phyloP scores from a whole-genome alignment of 1,140 invertebrate genomes.

The Wasmannia auropunctata region DNA sequence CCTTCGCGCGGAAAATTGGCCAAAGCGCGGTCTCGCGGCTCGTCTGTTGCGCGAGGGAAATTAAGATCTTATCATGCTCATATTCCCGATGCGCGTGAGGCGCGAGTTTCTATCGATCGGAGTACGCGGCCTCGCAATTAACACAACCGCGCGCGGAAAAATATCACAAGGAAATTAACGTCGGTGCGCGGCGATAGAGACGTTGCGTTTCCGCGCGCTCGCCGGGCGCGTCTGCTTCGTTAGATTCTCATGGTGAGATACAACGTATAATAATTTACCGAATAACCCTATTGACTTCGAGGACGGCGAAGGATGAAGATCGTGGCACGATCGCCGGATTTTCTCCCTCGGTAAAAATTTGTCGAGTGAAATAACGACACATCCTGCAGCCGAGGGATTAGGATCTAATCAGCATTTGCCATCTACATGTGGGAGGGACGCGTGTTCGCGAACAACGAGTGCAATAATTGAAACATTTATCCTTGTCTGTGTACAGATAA shows the following conservation, averaged over 20 bases:
- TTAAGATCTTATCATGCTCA: conserved; percentile 48
- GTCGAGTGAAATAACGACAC: neutral
- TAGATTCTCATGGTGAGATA: conserved; percentile 44
- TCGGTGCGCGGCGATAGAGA: conserved; percentile 33
- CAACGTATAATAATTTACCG: conserved; percentile 41
- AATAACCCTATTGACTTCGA: conserved; percentile 47
- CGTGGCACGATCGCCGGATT: conserved; percentile 25
- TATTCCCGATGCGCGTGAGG: conserved; percentile 29
- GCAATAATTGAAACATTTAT: conserved; percentile 48
- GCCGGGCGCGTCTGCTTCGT: conserved; percentile 10
- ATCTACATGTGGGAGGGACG: neutral
- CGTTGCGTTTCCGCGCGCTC: conserved; percentile 23
- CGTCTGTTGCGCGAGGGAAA: conserved; percentile 21
- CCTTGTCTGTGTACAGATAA: neutral
- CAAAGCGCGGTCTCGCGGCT: conserved; percentile 22
- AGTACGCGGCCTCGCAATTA: conserved; percentile 38
- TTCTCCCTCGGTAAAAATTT: neutral
- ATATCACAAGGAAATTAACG: conserved; percentile 54
- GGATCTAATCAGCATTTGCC: conserved; percentile 4
- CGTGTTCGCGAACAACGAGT: neutral
- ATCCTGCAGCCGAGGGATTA: neutral
- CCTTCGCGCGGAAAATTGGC: conserved; percentile 47
- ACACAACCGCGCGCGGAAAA: conserved; percentile 33
- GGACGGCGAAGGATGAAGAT: conserved; percentile 2
- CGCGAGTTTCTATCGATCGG: conserved; percentile 41